Conservation (phyloP, 2,888 invertebrate species). For the Syrista parreyssii region DNA sequence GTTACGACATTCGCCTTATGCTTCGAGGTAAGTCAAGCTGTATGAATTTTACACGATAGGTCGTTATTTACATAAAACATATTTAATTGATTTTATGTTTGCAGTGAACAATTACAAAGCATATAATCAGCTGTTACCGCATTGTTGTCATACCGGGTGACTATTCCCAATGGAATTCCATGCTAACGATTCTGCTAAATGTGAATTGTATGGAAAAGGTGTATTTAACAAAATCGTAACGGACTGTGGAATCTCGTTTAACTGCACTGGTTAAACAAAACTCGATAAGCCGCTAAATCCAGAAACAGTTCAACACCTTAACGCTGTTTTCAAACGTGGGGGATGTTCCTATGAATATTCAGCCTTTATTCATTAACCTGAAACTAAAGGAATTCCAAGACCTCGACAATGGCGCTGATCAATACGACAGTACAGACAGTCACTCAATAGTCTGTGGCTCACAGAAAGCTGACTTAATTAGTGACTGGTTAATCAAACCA, state of each 20-base stretch:
- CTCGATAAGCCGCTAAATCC: neutral
- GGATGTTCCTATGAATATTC: too few species aligned
- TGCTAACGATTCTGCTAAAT: neutral
- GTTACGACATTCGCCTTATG: neutral
- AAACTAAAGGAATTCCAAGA: neutral
- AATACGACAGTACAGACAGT: neutral
- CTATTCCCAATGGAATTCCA: neutral
- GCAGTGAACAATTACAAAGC: neutral
- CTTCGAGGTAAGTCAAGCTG: neutral
- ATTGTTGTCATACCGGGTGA: neutral
- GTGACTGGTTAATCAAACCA: neutral
- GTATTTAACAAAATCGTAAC: neutral
- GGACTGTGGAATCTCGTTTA: neutral
- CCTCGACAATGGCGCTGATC: neutral
- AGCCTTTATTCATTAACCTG: neutral
- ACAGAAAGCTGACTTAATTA: too few species aligned
- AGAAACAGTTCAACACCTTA: neutral
- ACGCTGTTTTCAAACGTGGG: neutral
- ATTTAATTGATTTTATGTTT: neutral
- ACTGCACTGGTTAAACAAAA: neutral
- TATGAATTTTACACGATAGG: neutral
- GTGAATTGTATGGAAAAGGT: neutral
- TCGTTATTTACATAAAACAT: neutral
- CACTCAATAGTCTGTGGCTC: neutral
- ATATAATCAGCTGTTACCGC: neutral